phyloP scores from a whole-genome alignment of 1,140 invertebrate genomes.

The Nephotettix cincticeps region DNA sequence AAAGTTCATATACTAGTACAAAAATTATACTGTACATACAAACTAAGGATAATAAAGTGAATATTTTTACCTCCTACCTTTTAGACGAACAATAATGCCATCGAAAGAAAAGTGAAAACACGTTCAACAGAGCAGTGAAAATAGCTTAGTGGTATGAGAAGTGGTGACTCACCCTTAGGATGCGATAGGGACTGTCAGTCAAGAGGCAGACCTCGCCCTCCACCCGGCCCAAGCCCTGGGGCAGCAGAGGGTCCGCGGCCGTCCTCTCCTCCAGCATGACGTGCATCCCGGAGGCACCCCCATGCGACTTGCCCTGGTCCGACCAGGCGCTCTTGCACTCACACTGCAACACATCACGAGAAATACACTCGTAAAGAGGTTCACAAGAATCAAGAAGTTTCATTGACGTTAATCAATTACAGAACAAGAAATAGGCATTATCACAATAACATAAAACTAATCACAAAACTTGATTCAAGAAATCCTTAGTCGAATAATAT shows the following conservation, averaged over 20 bases:
- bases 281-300: neutral
- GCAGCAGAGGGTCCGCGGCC: neutral
- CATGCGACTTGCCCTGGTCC: neutral
- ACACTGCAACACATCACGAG: neutral
- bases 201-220: slow-evolving; percentile 57
- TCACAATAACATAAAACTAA: neutral
- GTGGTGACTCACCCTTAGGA: slow-evolving; percentile 64
- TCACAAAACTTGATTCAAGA: neutral
- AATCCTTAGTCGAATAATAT: neutral
- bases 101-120: too few relatives aligned
- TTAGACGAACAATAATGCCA: too few relatives aligned
- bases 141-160: too few relatives aligned
- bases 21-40: too few relatives aligned
- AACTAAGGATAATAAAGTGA: too few relatives aligned
- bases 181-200: slow-evolving; percentile 63
- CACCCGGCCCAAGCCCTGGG: slow-evolving; percentile 30
- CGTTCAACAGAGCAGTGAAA: too few relatives aligned
- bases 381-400: neutral
- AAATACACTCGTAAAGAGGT: neutral
- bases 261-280: neutral
- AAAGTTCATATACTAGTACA: too few relatives aligned
- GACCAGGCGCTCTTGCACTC: neutral
- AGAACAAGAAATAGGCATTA: neutral
- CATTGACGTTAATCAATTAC: neutral
- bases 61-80: too few relatives aligned